Evolutionary conservation across 2,113 vertebrate genomes (phyloP).

Genomic region (Micronycteris hirsuta): DNA sequence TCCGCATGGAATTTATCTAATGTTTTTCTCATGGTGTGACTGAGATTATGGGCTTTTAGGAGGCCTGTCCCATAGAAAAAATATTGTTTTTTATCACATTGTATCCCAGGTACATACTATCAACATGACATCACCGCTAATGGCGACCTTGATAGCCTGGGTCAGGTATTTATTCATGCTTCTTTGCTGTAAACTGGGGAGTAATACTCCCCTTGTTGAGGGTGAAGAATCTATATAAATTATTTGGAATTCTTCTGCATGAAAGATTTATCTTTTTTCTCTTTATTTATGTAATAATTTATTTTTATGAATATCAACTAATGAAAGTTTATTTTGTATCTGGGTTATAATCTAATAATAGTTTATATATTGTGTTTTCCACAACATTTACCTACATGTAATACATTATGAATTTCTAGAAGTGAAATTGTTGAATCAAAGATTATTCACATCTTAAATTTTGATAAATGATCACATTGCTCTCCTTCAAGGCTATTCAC

Average conservation of each 20-base stretch:
- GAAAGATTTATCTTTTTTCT: neutral
- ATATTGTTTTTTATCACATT: neutral
- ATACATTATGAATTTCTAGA: neutral
- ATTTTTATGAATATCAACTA: neutral
- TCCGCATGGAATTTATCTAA: neutral
- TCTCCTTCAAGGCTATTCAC: neutral
- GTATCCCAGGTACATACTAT: neutral
- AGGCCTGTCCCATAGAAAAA: neutral
- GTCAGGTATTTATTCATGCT: neutral
- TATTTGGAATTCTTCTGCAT: neutral
- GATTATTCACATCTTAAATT: neutral
- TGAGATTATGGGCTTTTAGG: neutral
- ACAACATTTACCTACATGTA: neutral
- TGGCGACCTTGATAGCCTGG: neutral
- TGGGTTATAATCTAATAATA: neutral
- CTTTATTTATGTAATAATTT: neutral
- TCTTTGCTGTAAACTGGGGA: neutral
- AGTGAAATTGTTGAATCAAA: neutral
- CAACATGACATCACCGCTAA: neutral
- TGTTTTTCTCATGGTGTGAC: neutral
- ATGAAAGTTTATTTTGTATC: neutral
- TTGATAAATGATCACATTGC: neutral
- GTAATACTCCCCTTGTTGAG: neutral
- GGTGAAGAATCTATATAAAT: neutral
- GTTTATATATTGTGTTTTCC: neutral